Conservation (phyloP, 1,140 invertebrate species). For the Zeugodacus cucurbitae region DNA sequence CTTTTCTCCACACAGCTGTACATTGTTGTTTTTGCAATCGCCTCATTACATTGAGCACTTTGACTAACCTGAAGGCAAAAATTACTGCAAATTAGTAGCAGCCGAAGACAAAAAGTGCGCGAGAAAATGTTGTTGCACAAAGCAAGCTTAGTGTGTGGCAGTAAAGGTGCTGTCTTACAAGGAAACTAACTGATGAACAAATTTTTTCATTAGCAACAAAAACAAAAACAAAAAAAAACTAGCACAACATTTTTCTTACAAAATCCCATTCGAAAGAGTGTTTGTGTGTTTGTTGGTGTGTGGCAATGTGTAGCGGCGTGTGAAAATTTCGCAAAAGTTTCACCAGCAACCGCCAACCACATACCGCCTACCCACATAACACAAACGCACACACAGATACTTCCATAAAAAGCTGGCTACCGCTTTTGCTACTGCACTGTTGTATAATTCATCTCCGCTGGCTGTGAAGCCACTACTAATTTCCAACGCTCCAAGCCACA, state of each 20-base stretch:
- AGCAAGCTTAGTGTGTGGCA: neutral
- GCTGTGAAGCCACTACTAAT: slow-evolving; percentile 1
- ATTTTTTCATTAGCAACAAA: neutral
- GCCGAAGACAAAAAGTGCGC: neutral
- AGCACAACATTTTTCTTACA: slow-evolving; percentile 16
- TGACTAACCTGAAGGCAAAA: neutral
- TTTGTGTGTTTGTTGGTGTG: neutral
- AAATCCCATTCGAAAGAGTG: neutral
- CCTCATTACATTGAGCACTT: slow-evolving; percentile 17
- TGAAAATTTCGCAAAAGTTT: slow-evolving; percentile 38
- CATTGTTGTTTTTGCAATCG: neutral
- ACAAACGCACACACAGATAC: neutral
- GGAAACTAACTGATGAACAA: slow-evolving; percentile 21
- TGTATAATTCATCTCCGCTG: slow-evolving; percentile 15
- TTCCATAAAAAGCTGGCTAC: neutral
- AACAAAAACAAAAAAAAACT: neutral
- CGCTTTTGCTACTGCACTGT: neutral
- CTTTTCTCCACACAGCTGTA: neutral
- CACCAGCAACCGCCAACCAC: neutral
- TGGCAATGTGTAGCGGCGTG: slow-evolving; percentile 29
- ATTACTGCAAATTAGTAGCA: slow-evolving; percentile 19
- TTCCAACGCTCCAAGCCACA: neutral
- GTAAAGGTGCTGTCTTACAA: neutral
- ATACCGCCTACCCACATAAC: neutral
- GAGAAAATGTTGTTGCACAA: neutral